Percentiles rank a stretch among this genome's conserved stretches.
phyloP scores from a whole-genome alignment of 2,888 invertebrate species.

The Dimorphilus gyrociliatus region DNA sequence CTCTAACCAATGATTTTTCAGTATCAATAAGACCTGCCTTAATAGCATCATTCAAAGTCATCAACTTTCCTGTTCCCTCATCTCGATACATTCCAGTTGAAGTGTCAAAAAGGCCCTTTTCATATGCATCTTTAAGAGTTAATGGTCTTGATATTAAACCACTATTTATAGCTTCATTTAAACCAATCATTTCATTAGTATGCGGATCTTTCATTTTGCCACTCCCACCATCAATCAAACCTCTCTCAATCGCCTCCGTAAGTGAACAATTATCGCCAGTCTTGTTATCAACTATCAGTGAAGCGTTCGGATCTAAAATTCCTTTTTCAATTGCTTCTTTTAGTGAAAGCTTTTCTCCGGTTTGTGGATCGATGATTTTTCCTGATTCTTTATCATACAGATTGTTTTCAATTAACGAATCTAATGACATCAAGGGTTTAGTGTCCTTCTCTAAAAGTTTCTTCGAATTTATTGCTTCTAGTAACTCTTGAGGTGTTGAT shows the following conservation, averaged over 20 bases:
- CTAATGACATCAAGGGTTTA: conserved; percentile 12
- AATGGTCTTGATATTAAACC: conserved; percentile 22
- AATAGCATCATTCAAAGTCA: conserved; percentile 3
- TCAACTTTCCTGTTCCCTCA: conserved; percentile 2
- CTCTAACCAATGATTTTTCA: conserved; percentile 40
- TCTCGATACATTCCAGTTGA: conserved; percentile 2
- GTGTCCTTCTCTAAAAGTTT: too few species aligned
- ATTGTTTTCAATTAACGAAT: conserved; percentile 47
- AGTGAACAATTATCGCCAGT: conserved; percentile 57
- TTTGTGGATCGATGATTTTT: conserved; percentile 26
- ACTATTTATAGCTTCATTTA: conserved; percentile 47
- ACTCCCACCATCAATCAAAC: conserved; percentile 43
- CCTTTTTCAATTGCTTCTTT: conserved; percentile 68
- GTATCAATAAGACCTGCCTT: conserved; percentile 26
- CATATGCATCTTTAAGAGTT: conserved; percentile 23
- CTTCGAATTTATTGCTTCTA: too few species aligned
- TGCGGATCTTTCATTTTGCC: conserved; percentile 10
- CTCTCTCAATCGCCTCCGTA: conserved; percentile 73
- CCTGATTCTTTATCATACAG: conserved; percentile 56
- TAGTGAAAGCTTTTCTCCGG: conserved; percentile 49
- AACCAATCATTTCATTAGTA: conserved; percentile 42
- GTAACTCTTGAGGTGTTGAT: too few species aligned
- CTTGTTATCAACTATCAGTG: conserved; percentile 63
- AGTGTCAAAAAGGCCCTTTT: conserved; percentile 5
- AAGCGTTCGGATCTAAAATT: conserved; percentile 65